Evolutionary conservation across 2,113 vertebrate genomes (phyloP).

Genomic region (Chaetodon trifascialis): DNA sequence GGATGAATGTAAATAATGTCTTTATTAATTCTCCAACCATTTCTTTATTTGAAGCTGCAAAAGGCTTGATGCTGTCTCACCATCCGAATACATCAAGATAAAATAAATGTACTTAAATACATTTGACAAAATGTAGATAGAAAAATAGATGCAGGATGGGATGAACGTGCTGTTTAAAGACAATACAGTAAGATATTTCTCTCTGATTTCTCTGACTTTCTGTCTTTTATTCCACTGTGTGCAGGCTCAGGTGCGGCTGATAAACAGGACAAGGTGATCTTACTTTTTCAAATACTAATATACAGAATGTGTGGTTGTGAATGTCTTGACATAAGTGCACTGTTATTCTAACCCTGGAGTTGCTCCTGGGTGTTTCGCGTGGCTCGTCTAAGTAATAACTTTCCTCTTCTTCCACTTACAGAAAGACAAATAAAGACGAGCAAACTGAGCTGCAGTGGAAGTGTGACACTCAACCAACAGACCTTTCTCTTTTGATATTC

Average conservation of each 20-base stretch:
- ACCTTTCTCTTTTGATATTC: neutral
- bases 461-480: neutral
- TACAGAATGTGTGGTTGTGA: neutral
- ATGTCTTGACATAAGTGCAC: neutral
- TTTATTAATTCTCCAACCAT: no score
- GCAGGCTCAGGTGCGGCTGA: constrained; percentile 61
- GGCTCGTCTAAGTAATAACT: neutral
- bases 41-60: accelerated
- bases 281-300: accelerated
- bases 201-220: neutral
- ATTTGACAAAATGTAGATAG: neutral
- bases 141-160: no score
- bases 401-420: constrained; percentile 36
- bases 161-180: neutral
- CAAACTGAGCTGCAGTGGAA: neutral
- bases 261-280: constrained; percentile 72
- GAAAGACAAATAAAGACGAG: constrained; percentile 77
- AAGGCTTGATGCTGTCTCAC: neutral
- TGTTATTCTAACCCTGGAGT: neutral
- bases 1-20: neutral
- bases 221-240: constrained; percentile 11
- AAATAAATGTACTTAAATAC: neutral
- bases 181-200: neutral
- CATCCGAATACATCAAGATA: neutral
- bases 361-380: neutral